phyloP scores from a whole-genome alignment of 2,113 vertebrate genomes.

The Pipra filicauda region DNA sequence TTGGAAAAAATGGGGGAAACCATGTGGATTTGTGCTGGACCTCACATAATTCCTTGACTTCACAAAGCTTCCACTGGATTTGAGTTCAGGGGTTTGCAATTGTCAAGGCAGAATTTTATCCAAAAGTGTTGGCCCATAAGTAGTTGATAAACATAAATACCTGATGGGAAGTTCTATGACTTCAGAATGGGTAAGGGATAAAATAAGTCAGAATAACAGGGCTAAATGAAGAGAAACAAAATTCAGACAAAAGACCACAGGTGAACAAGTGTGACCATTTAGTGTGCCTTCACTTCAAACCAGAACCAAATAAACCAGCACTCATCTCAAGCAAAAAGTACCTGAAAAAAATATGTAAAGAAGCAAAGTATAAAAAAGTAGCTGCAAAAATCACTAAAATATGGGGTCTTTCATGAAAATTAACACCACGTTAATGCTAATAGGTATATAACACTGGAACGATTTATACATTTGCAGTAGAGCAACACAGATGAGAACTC shows the following conservation, averaged over 20 bases:
- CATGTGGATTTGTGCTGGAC: not conserved
- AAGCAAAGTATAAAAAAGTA: not conserved
- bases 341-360: not conserved
- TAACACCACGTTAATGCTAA: not conserved
- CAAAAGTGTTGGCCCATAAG: not conserved
- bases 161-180: not conserved
- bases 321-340: not conserved
- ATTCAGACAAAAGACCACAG: not conserved
- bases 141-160: not conserved
- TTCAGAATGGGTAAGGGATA: not conserved
- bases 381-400: not conserved
- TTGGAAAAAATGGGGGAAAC: not conserved
- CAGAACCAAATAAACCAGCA: not conserved
- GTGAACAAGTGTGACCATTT: not conserved
- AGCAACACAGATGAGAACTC: not conserved
- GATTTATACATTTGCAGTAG: not conserved
- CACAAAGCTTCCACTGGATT: not conserved
- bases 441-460: not conserved
- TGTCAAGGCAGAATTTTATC: not conserved
- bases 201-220: not conserved
- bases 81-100: not conserved
- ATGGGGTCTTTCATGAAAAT: not conserved
- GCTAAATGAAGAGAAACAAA: not conserved
- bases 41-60: not conserved
- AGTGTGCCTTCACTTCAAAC: not conserved